phyloP scores from a whole-genome alignment of 2,888 invertebrate species.

The Octodonta nipae region DNA sequence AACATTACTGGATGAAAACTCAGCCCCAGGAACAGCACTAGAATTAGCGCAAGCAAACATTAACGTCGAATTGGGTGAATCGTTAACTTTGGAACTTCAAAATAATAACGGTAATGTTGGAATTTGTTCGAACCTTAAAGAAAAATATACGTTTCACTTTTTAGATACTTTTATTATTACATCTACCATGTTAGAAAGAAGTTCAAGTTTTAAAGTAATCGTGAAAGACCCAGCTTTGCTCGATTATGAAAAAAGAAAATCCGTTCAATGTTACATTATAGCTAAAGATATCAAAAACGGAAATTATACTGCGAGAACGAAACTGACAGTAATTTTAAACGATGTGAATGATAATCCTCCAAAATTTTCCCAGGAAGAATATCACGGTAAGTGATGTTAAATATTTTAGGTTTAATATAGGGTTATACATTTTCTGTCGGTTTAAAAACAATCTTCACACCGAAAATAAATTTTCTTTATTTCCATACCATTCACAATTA shows the following conservation, averaged over 20 bases:
- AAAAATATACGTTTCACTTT: too few species aligned
- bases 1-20: conserved; percentile 65
- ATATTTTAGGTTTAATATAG: too few species aligned
- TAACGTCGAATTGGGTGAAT: conserved; percentile 40
- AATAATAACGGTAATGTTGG: conserved; percentile 54
- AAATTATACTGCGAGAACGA: conserved; percentile 59
- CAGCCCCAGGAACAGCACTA: conserved; percentile 64
- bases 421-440: too few species aligned
- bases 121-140: neutral
- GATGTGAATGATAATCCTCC: conserved; percentile 85
- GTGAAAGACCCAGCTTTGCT: conserved; percentile 70
- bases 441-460: too few species aligned
- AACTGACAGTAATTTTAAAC: conserved; percentile 65
- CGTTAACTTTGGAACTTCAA: conserved; percentile 62
- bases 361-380: conserved; percentile 57
- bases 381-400: conserved; percentile 41
- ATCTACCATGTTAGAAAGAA: conserved; percentile 67
- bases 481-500: too few species aligned
- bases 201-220: conserved; percentile 58
- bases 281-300: conserved; percentile 69
- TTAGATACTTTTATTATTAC: conserved; percentile 65
- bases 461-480: too few species aligned
- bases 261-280: conserved; percentile 56
- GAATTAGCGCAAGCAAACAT: conserved; percentile 29
- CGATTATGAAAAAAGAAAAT: conserved; percentile 71